phyloP scores from a whole-genome alignment of 2,113 vertebrate genomes.

The Balaeniceps rex region DNA sequence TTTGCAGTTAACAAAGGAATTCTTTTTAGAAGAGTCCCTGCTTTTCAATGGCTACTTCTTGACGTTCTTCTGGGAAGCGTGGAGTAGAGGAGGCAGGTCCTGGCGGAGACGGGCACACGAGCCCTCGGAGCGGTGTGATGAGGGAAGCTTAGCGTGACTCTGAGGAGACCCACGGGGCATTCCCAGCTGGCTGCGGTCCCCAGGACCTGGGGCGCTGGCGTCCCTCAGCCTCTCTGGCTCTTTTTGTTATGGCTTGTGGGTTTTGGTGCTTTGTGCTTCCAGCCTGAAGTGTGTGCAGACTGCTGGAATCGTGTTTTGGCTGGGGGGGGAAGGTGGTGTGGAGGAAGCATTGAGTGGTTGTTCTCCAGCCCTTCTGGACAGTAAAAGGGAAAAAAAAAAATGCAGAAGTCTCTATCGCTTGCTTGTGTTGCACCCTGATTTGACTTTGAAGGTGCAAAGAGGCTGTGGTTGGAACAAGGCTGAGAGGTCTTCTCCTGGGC shows the following conservation, averaged over 20 bases:
- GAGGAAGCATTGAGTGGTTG: neutral
- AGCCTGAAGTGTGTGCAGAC: too few relatives aligned
- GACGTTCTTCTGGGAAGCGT: neutral
- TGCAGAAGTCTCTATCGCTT: neutral
- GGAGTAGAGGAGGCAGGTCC: neutral
- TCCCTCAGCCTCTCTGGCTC: neutral
- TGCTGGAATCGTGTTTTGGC: neutral
- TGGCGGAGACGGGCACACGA: neutral
- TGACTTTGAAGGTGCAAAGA: neutral
- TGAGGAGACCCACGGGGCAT: neutral
- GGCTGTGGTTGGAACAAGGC: neutral
- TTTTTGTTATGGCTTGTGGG: neutral
- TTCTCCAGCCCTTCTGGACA: neutral
- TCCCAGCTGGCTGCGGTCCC: neutral
- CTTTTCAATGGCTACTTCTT: neutral
- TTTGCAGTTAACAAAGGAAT: too few relatives aligned
- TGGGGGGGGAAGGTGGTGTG: neutral
- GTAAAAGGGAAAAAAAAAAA: neutral
- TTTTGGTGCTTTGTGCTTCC: neutral
- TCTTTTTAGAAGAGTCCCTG: neutral
- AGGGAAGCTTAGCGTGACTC: neutral
- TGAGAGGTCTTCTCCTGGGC: neutral
- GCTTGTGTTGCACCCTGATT: neutral
- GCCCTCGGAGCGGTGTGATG: neutral
- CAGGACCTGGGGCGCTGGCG: fast-evolving